Base-by-base conservation (phyloP, 2,797 vertebrate genomes). In the Centropyge bicolor region DNA sequence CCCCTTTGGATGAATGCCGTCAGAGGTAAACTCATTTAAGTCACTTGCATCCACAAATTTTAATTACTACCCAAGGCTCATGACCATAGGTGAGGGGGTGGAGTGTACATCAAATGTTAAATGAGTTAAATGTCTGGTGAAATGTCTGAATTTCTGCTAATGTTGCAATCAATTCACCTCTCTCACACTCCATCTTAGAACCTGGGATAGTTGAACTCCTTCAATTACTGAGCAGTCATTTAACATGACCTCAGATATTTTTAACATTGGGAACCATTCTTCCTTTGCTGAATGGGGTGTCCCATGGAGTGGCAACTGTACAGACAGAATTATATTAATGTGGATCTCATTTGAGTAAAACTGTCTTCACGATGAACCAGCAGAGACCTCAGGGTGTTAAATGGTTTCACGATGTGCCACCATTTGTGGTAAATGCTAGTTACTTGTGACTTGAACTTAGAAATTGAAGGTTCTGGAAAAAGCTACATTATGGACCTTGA, bases 41-140 rank as follows among this genome's bases (percentile, higher is more conserved):
- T 20, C 35, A 14, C 43, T 17, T 35, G 43, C 22, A 31, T 22
- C 22, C 5, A 8, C 20, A 67, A 52, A 54, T 41, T 67, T 14
- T 55, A 19, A 41, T 41, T 36, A 68, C 43, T 27, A 43, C 9
- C 51, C 38, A 55, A 31, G 43, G 38, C 14, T 55, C n/a, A 12
- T 24, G 51, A 43, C 20, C 3, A 52, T 13, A 54, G n/a, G 12
- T 41, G 48, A 54, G 36, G n/a, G 1, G n/a, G n/a, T n/a, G n/a
- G n/a, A n/a, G 40, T 68, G 49, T 54, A 68, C 45, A 49, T 49
- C 45, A 36, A n/a, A 11, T 55, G 17, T 9, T 69, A 54, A 31
- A 43, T 19, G 0, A 5, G 41, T 27, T 38, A 41, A 55, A n/a
- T 6, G n/a, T 20, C 14, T 1, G 3, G 14, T 27, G 41, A 51